Evolutionary conservation across 2,888 invertebrate species (phyloP).

Genomic region (Monochamus alternatus): DNA sequence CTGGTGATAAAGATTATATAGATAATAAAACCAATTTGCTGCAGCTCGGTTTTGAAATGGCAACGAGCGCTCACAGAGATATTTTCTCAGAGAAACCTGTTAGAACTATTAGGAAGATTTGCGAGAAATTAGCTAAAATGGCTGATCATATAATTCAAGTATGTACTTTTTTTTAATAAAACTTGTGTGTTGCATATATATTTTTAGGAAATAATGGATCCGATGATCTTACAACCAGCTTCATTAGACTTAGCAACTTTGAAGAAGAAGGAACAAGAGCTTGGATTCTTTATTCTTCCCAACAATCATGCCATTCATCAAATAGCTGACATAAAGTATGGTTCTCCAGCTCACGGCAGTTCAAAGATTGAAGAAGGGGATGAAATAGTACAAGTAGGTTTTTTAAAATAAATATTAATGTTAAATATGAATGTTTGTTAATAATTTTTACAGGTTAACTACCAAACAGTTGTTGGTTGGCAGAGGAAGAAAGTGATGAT

Average conservation of each 20-base stretch:
- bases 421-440: background rate
- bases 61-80: slow-evolving; percentile 92
- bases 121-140: slow-evolving; percentile 82
- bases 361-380: slow-evolving; percentile 96
- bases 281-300: slow-evolving; percentile 92
- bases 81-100: slow-evolving; percentile 91
- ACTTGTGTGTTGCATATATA: background rate
- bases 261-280: slow-evolving; percentile 89
- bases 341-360: slow-evolving; percentile 93
- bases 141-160: slow-evolving; percentile 91
- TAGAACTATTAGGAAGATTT: slow-evolving; percentile 81
- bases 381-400: slow-evolving; percentile 92
- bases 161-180: slow-evolving; percentile 17
- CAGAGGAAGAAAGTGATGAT: slow-evolving; percentile 84
- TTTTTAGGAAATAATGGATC: slow-evolving; percentile 84
- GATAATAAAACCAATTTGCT: slow-evolving; percentile 83
- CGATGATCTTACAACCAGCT: slow-evolving; percentile 92
- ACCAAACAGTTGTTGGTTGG: slow-evolving; percentile 87
- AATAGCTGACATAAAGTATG: slow-evolving; percentile 91
- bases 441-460: slow-evolving; percentile 74
- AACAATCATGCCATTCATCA: slow-evolving; percentile 87
- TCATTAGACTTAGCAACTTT: slow-evolving; percentile 91
- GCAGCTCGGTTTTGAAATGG: slow-evolving; percentile 87
- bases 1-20: slow-evolving; percentile 80
- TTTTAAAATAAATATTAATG: background rate